Evolutionary conservation across 2,888 invertebrate genomes (phyloP), one percentile per base, ranked within the genome.

Genomic region (Linnaemya tessellans): DNA sequence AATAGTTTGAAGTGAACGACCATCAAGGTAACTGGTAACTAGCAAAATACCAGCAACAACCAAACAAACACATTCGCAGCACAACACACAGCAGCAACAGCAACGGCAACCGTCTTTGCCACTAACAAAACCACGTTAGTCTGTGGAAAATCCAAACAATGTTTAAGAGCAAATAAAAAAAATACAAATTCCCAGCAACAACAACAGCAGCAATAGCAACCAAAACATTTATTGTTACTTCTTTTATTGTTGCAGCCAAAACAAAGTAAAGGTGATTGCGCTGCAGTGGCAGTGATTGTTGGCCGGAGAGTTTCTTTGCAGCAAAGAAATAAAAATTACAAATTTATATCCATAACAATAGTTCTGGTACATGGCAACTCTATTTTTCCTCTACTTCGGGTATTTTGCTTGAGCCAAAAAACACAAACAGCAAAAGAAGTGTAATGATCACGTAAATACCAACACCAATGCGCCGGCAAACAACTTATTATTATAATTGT

Each of bases 1-100:
- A 84, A 80, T 77, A 84, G 77, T 77, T 84, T 71, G 77, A 84
- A 86, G 83, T 86, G 80, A 86, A 86, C 83, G 86, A 86, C 83
- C 86, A 86, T 86, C 83, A 84, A 86, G 84, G 86, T 86, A 83
- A 86, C 85, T 79, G 46, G 84, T 80, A 84, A 70, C 65, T 49
- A 35, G 54, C 22, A 81, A 75, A 81, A 64, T 43, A 49, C 35
- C 41, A 64, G 43, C 22, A 62, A 56, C 20, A 41, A 54, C 25
- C 56, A 38, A 20, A 46, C 20, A 73, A 46, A 73, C 15, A 22
- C 10, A 70, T 15, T 22, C 9, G 10, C 41, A 41, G 10, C 8
- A 49, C 35, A 18, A 2, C 41, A 35, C 35, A 51, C 20, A 67
- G 38, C 51, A 67, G 51, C 7, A 60, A 35, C 18, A 67, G 22